A percentile compares a stretch with the other conserved stretches of the same genome.
Conservation (phyloP, 1,140 invertebrate genomes). For the Diprion similis region DNA sequence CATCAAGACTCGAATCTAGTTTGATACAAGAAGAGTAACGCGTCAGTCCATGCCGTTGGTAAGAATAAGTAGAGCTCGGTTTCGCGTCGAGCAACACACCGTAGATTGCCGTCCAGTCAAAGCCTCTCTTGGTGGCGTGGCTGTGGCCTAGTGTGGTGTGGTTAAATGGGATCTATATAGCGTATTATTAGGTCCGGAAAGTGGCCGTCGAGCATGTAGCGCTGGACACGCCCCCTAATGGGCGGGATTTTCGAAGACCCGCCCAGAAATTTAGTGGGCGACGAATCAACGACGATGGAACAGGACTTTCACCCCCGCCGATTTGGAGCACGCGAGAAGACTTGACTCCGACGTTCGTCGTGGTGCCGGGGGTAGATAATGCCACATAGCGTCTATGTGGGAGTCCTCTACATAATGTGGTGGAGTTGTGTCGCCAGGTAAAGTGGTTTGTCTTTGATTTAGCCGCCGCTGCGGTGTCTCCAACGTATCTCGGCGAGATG, state of each 20-base stretch:
- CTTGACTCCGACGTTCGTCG: background rate
- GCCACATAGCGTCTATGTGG: background rate
- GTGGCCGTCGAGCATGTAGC: background rate
- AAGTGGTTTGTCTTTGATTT: constrained; percentile 64
- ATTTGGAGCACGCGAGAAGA: background rate
- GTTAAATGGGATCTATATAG: constrained; percentile 1
- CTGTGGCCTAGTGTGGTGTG: constrained; percentile 1
- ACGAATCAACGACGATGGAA: background rate
- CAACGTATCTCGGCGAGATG: no score
- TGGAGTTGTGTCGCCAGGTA: constrained; percentile 33
- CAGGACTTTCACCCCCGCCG: background rate
- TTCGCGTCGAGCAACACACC: background rate
- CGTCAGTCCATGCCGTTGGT: background rate
- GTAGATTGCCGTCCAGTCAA: background rate
- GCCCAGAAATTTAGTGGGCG: background rate
- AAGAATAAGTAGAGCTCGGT: background rate
- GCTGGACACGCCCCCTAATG: background rate
- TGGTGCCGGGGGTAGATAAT: constrained; percentile 2
- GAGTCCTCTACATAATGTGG: background rate
- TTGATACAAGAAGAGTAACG: background rate
- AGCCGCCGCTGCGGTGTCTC: constrained; percentile 30
- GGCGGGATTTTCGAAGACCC: background rate
- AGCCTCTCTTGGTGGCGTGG: constrained; percentile 3
- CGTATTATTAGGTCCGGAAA: constrained; percentile 5
- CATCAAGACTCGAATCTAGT: background rate